Evolutionary conservation across 2,888 invertebrate genomes (phyloP).

Genomic region (Rotaria socialis): DNA sequence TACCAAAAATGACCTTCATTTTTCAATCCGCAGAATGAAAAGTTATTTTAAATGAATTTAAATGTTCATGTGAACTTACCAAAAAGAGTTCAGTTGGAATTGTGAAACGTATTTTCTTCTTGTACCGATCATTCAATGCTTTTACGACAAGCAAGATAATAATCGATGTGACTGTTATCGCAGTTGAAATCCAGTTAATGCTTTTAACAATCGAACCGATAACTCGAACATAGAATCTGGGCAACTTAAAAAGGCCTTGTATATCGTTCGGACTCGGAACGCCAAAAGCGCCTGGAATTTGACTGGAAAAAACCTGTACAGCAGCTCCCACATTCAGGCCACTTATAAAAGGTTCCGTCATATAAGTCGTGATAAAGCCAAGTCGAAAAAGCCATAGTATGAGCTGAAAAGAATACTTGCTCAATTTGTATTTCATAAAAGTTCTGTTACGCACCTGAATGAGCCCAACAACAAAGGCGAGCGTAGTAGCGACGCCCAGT

Average conservation of each 20-base stretch:
- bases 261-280: constrained; percentile 47
- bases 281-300: constrained; percentile 54
- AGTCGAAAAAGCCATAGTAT: constrained; percentile 49
- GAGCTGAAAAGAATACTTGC: not conserved
- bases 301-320: constrained; percentile 55
- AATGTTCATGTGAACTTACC: not conserved
- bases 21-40: too few relatives aligned
- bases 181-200: not conserved
- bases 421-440: not conserved
- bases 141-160: not conserved
- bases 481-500: not conserved
- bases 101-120: not conserved
- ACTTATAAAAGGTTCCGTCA: constrained; percentile 56
- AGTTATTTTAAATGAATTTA: too few relatives aligned
- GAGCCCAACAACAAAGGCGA: not conserved
- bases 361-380: constrained; percentile 55
- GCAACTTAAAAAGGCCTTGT: not conserved
- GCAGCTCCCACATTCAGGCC: constrained; percentile 56
- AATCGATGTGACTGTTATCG: not conserved
- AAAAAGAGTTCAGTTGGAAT: not conserved
- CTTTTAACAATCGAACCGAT: not conserved
- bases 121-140: not conserved
- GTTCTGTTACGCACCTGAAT: not conserved
- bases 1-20: not conserved
- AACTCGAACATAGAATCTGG: not conserved